A percentile compares a stretch with the other conserved stretches of the same genome.
Conservation (phyloP, 2,113 vertebrate genomes). For the Brachyistius frenatus region DNA sequence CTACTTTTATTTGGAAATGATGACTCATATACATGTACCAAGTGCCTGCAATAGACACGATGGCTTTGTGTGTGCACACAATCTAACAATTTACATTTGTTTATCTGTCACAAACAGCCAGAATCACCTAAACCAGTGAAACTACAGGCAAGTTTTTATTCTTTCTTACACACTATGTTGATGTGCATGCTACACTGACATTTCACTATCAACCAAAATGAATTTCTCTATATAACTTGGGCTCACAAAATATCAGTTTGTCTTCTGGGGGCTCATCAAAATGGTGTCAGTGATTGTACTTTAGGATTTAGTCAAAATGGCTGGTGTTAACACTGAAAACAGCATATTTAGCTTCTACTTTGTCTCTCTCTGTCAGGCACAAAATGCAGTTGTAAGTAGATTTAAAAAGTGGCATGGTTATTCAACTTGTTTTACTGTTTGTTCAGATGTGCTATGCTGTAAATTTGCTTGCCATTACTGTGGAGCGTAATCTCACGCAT, state of each 20-base stretch:
- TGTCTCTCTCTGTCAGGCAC: conserved; percentile 67
- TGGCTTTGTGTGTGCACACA: conserved; percentile 45
- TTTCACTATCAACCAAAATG: conserved; percentile 31
- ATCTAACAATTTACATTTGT: conserved; percentile 91
- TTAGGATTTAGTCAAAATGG: neutral
- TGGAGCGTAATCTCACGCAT: conserved; percentile 38
- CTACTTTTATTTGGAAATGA: neutral
- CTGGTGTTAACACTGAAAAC: conserved; percentile 6
- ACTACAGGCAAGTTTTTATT: conserved; percentile 94
- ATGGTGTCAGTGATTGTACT: neutral
- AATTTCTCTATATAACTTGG: neutral
- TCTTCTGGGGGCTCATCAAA: neutral
- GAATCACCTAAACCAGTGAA: conserved; percentile 96
- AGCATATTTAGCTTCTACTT: conserved; percentile 47
- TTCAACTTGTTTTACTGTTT: conserved; percentile 14
- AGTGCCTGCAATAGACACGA: neutral
- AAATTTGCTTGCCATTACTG: conserved; percentile 4
- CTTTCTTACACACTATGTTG: conserved; percentile 67
- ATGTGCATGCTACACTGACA: conserved; percentile 71
- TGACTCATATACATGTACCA: neutral
- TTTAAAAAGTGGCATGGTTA: conserved; percentile 49
- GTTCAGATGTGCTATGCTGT: conserved; percentile 22
- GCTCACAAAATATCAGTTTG: conserved; percentile 6
- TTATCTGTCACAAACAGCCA: conserved; percentile 93
- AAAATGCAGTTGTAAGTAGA: conserved; percentile 78